Evolutionary conservation across 2,888 invertebrate species (phyloP).

Genomic region (Zootermopsis nevadensis): DNA sequence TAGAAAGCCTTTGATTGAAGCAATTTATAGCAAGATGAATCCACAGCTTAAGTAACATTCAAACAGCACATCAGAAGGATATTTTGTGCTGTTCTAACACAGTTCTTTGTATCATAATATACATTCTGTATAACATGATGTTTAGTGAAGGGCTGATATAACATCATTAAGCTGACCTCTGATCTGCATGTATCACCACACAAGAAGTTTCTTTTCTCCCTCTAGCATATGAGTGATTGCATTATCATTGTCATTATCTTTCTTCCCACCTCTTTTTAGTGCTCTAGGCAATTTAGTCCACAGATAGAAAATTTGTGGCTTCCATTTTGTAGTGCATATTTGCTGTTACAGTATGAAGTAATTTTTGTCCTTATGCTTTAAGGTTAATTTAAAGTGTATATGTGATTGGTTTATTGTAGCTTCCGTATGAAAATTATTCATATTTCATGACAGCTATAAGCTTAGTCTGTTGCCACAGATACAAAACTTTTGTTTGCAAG

Average conservation of each 20-base stretch:
- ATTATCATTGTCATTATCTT: background rate
- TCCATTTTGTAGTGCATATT: background rate
- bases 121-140: too few species aligned
- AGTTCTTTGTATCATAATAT: too few species aligned
- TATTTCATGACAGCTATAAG: too few species aligned
- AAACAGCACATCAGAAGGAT: too few species aligned
- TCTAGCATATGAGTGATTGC: background rate
- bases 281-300: background rate
- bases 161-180: background rate
- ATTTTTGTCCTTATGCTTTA: background rate
- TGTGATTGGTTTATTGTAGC: background rate
- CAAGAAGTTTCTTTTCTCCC: background rate
- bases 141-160: background rate
- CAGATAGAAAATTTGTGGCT: background rate
- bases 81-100: too few species aligned
- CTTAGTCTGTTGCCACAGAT: too few species aligned
- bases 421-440: too few species aligned
- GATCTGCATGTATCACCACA: background rate
- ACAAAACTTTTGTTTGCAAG: too few species aligned
- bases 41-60: too few species aligned
- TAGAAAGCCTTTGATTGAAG: too few species aligned
- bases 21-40: too few species aligned
- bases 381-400: background rate
- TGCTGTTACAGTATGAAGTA: background rate
- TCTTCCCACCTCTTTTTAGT: background rate